Conservation (phyloP, 2,113 vertebrate species). For the Limanda limanda region DNA sequence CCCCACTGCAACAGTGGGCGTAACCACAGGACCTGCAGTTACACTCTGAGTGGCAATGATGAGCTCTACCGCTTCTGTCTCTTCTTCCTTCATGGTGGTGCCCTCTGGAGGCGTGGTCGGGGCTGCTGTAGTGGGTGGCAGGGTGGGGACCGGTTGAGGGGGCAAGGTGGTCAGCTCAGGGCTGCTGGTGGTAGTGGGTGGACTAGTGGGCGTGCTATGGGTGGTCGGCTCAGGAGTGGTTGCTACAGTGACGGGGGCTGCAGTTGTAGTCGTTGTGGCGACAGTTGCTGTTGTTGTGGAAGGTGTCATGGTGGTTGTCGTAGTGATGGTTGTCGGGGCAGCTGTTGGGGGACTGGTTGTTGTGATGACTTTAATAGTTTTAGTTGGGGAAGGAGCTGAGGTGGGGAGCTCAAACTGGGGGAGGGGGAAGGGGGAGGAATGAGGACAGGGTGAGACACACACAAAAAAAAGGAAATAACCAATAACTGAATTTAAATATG, state of each 20-base stretch:
- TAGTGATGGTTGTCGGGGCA: constrained; percentile 33
- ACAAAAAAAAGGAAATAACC: constrained; percentile 45
- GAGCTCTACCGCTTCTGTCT: constrained; percentile 10
- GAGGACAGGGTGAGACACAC: constrained; percentile 51
- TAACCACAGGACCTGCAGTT: constrained; percentile 11
- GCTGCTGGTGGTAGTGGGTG: constrained; percentile 43
- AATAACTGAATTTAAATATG: constrained; percentile 38
- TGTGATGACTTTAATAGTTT: constrained; percentile 64
- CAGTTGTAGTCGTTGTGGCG: neutral
- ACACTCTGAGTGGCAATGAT: constrained; percentile 28
- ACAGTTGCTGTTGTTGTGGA: constrained; percentile 19
- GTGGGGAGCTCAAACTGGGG: constrained; percentile 81
- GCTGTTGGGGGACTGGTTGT: constrained; percentile 58
- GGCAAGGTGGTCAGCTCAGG: constrained; percentile 15
- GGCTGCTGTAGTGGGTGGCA: constrained; percentile 3
- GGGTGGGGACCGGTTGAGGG: constrained; percentile 40
- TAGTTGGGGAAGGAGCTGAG: constrained; percentile 74
- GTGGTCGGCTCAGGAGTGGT: constrained; percentile 49
- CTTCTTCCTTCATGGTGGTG: constrained; percentile 24
- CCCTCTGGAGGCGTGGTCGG: constrained; percentile 24
- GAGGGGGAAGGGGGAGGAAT: neutral
- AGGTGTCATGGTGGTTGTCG: constrained; percentile 10
- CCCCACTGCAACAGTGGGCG: constrained; percentile 11
- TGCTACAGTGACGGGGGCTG: constrained; percentile 37
- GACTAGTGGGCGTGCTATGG: neutral